Evolutionary conservation across 2,888 invertebrate genomes (phyloP).

Genomic region (Euproctis similis): DNA sequence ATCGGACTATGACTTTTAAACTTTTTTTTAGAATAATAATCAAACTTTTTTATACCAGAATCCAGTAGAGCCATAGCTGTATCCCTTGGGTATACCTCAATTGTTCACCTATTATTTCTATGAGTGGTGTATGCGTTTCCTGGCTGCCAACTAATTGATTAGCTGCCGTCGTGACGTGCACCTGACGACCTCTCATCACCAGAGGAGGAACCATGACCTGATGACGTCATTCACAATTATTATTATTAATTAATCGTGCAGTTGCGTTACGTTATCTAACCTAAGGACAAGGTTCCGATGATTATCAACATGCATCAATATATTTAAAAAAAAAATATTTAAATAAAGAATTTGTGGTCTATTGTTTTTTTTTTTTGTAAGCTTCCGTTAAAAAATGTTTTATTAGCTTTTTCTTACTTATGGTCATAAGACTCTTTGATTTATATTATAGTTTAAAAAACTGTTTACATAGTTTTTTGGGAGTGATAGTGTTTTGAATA

Average conservation of each 20-base stretch:
- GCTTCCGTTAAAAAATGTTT: too few relatives aligned
- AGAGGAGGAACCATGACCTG: constrained; percentile 45
- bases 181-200: constrained; percentile 41
- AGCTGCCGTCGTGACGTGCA: constrained; percentile 46
- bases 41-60: too few relatives aligned
- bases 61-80: too few relatives aligned
- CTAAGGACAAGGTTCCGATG: constrained; percentile 33
- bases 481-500: too few relatives aligned
- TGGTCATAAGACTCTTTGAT: too few relatives aligned
- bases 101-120: constrained; percentile 6
- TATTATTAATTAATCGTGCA: constrained; percentile 27
- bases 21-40: too few relatives aligned
- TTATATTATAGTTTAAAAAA: too few relatives aligned
- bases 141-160: constrained; percentile 43
- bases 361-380: too few relatives aligned
- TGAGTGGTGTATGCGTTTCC: constrained; percentile 36
- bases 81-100: too few relatives aligned
- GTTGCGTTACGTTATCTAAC: constrained; percentile 39
- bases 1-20: too few relatives aligned
- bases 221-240: constrained; percentile 51
- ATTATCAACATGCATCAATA: constrained; percentile 22
- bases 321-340: constrained; percentile 3
- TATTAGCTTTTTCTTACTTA: too few relatives aligned
- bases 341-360: background rate
- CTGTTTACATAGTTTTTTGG: too few relatives aligned